These are phyloP conservation scores for Ranitomeya imitator DNA, from an alignment of 2,113 vertebrate genomes.

Conservation along the genomic window DNA sequence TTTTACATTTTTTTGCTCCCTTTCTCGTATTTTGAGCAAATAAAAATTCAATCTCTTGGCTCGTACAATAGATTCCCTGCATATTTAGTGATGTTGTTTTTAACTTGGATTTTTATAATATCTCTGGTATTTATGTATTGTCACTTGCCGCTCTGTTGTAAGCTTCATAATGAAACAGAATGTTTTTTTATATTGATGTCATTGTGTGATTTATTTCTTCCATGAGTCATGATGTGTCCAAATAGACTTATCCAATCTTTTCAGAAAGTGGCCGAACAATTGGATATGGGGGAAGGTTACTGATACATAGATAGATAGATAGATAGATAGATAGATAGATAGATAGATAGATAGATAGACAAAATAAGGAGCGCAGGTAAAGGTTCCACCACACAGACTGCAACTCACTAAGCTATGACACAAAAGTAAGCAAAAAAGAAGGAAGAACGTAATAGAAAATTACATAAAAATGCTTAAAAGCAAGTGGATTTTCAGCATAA, in stretches of 20 bases:
- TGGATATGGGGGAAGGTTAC: too few relatives aligned
- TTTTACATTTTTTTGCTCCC: slow-evolving; percentile 52
- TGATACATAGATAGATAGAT: too few relatives aligned
- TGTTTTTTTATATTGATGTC: slow-evolving; percentile 50
- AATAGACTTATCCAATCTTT: neutral
- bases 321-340: too few relatives aligned
- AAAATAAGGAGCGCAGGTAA: too few relatives aligned
- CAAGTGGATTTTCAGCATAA: too few relatives aligned
- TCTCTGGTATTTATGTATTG: slow-evolving; percentile 61
- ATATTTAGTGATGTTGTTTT: slow-evolving; percentile 64
- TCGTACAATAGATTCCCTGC: slow-evolving; percentile 75
- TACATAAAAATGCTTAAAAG: too few relatives aligned
- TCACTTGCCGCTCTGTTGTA: slow-evolving; percentile 63
- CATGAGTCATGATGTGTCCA: neutral
- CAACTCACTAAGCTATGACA: too few relatives aligned
- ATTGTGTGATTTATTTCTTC: slow-evolving; percentile 55
- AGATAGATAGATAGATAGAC: too few relatives aligned
- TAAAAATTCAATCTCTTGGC: slow-evolving; percentile 71
- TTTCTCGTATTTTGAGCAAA: slow-evolving; percentile 67
- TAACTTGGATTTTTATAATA: slow-evolving; percentile 61
- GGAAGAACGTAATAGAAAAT: too few relatives aligned
- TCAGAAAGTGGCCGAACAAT: too few relatives aligned
- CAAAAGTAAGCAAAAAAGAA: too few relatives aligned
- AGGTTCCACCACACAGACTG: too few relatives aligned
- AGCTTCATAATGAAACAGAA: slow-evolving; percentile 59